Conservation (phyloP, 1,140 invertebrate species). For the Nebria ingens region DNA sequence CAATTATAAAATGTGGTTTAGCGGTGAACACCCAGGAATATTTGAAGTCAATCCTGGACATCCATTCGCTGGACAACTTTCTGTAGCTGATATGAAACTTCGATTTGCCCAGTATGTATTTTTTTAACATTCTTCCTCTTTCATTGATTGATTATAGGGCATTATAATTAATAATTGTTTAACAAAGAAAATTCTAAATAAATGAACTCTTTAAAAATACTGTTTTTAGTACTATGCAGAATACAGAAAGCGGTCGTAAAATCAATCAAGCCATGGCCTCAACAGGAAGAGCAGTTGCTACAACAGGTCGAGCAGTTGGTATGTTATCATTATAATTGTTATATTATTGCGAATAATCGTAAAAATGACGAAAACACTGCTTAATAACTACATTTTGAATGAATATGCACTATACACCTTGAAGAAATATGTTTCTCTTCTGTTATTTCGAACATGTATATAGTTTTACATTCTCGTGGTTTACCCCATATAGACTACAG, state of each 20-base stretch:
- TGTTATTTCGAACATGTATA: too few relatives aligned
- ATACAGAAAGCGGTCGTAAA: constrained; percentile 84
- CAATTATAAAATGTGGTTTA: constrained; percentile 79
- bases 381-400: background rate
- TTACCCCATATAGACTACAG: too few relatives aligned
- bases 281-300: constrained; percentile 83
- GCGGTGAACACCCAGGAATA: constrained; percentile 50
- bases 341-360: background rate
- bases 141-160: background rate
- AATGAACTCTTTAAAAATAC: background rate
- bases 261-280: constrained; percentile 85
- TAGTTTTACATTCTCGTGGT: too few relatives aligned
- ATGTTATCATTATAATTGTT: constrained; percentile 27
- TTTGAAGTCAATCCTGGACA: constrained; percentile 64
- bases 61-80: constrained; percentile 85
- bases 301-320: constrained; percentile 74
- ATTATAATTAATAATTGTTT: constrained; percentile 14
- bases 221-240: constrained; percentile 78
- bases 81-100: constrained; percentile 88
- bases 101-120: constrained; percentile 75
- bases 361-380: background rate
- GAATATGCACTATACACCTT: background rate
- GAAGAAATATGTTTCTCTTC: background rate
- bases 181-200: constrained; percentile 10
- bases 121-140: background rate